Base-by-base conservation (phyloP, 2,888 invertebrate species). In the Trichogramma evanescens region DNA sequence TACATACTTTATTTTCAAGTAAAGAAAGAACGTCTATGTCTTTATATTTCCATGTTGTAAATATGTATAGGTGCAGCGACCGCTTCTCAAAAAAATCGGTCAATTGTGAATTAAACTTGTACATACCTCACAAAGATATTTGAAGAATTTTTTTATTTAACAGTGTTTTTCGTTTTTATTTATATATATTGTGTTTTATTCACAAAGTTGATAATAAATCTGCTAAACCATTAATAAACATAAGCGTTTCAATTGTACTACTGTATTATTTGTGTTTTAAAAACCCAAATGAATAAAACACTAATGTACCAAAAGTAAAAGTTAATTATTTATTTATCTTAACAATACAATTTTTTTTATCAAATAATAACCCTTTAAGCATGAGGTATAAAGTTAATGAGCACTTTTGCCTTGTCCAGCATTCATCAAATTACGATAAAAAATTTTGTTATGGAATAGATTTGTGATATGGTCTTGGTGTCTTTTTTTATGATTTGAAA, bases 21-120 rank as follows among this genome's bases (percentile, higher is more conserved):
- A 54, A 51, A 44, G 45, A 52, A 50, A 59, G 39, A 40, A 60
- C 43, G 9, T 57, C 57, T 51, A 53, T 52, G 56, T 58, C 52
- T 55, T 26, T 58, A 49, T 55, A 50, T 60, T 62, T 62, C 54
- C 50, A 62, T 45, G 58, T 64, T 64, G 64, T 64, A 64, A 62
- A 64, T 64, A 64, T 64, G 64, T 64, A 64, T 64, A 64, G 64
- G 59, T 60, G 58, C 52, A 62, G 56, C 44, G 53, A 43, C 57
- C 54, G 43, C 50, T 44, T 48, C 41, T 41, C 56, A 62, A 40
- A 58, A 60, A 13, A 44, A 51, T 58, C 41, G 64, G 62, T 60
- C 60, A 56, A 58, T 58, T 62, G 62, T 59, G 51, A 62, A 62
- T 58, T 59, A 58, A 62, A 57, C 53, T 59, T 64, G 64, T 64